Conservation (phyloP, 2,113 vertebrate species). For the Junco hyemalis region DNA sequence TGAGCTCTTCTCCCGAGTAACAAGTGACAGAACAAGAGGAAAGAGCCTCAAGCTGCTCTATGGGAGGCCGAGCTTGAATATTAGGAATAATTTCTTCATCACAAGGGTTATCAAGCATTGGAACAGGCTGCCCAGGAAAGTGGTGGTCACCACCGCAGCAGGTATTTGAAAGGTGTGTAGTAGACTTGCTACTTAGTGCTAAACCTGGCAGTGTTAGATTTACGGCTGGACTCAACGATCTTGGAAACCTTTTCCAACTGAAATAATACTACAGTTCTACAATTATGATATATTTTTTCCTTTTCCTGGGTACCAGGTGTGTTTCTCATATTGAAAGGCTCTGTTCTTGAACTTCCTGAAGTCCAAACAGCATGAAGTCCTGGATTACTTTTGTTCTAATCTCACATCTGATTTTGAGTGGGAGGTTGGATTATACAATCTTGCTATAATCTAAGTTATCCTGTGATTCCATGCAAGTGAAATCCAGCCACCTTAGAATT, state of each 20-base stretch:
- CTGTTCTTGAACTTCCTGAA: background rate
- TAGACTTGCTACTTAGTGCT: background rate
- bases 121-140: background rate
- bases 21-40: background rate
- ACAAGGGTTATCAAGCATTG: background rate
- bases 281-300: background rate
- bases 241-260: background rate
- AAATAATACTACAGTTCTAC: background rate
- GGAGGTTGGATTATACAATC: background rate
- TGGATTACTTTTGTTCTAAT: background rate
- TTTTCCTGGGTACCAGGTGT: background rate
- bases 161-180: background rate
- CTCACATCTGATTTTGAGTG: background rate
- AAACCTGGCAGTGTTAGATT: background rate
- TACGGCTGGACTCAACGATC: background rate
- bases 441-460: background rate
- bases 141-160: background rate
- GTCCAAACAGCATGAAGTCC: background rate
- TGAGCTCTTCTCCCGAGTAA: background rate
- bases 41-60: background rate
- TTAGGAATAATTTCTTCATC: background rate
- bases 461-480: background rate
- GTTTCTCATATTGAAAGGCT: background rate
- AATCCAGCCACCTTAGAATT: background rate
- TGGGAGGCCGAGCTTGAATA: background rate